Evolutionary conservation across 2,797 vertebrate genomes (phyloP).

Genomic region (Chiroxiphia lanceolata): DNA sequence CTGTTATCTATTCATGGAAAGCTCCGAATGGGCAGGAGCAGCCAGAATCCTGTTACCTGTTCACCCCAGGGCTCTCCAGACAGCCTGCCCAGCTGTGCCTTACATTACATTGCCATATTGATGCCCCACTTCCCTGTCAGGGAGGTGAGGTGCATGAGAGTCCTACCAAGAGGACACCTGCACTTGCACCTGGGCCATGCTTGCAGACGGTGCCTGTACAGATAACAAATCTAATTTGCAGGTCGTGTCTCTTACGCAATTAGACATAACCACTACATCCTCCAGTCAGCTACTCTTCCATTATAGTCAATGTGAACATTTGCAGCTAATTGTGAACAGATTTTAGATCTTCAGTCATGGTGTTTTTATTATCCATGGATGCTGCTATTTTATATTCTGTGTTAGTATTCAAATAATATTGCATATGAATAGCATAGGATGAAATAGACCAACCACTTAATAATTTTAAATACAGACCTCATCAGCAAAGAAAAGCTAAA

Average conservation of each 20-base stretch:
- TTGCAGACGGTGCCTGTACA: not conserved
- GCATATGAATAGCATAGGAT: conserved; percentile 49
- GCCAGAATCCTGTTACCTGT: not conserved
- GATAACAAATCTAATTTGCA: not conserved
- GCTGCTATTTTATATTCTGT: conserved; percentile 54
- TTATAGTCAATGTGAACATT: conserved; percentile 23
- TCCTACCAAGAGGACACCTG: not conserved
- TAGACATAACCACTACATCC: conserved; percentile 10
- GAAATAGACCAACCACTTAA: conserved; percentile 21
- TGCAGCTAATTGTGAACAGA: conserved; percentile 44
- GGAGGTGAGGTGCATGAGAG: not conserved
- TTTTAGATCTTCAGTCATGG: conserved; percentile 33
- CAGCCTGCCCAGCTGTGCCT: not conserved
- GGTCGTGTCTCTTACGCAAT: not conserved
- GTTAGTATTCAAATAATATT: conserved; percentile 48
- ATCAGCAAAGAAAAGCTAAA: conserved; percentile 42
- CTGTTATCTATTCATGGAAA: not conserved
- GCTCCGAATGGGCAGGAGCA: not conserved
- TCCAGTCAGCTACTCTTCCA: conserved; percentile 12
- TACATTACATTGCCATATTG: not conserved
- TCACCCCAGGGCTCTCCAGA: not conserved
- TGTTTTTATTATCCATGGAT: conserved; percentile 55
- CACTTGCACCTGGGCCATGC: not conserved
- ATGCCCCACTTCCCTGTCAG: not conserved
- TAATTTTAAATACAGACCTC: conserved; percentile 56